These are phyloP conservation scores for Mohoua ochrocephala DNA, from an alignment of 2,113 vertebrate genomes.

Conservation along the genomic window DNA sequence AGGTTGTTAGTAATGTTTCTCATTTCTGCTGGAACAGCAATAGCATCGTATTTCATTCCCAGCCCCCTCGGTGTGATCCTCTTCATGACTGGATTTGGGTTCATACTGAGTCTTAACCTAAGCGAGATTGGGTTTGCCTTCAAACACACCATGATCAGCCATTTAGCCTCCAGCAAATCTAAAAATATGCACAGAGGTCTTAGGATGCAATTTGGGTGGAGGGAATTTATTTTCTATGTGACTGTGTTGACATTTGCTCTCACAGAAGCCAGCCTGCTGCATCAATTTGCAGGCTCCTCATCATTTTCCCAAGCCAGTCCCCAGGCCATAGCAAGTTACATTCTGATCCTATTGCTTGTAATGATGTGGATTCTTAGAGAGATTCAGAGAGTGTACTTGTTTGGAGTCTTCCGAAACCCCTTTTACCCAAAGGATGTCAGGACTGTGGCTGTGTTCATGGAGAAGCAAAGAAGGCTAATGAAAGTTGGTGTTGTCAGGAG, in stretches of 20 bases:
- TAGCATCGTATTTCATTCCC: conserved; percentile 90
- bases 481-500: conserved; percentile 83
- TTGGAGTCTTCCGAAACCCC: conserved; percentile 90
- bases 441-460: conserved; percentile 81
- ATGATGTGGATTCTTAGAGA: conserved; percentile 84
- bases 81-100: conserved; percentile 89
- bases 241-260: conserved; percentile 77
- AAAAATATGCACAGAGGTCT: conserved; percentile 50
- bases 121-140: conserved; percentile 78
- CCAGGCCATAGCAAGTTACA: conserved; percentile 81
- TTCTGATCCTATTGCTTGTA: conserved; percentile 81
- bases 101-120: conserved; percentile 91
- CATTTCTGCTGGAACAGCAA: conserved; percentile 79
- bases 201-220: conserved; percentile 76
- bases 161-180: conserved; percentile 52
- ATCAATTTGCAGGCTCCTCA: conserved; percentile 74
- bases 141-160: conserved; percentile 56
- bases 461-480: conserved; percentile 81
- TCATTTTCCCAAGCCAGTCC: conserved; percentile 67
- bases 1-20: conserved; percentile 92
- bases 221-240: conserved; percentile 78
- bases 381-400: conserved; percentile 87
- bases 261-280: conserved; percentile 83
- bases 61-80: conserved; percentile 86
- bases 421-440: conserved; percentile 88